Evolutionary conservation across 2,888 invertebrate species (phyloP), one percentile per base, ranked within the genome.

Genomic region (Dugesia japonica): DNA sequence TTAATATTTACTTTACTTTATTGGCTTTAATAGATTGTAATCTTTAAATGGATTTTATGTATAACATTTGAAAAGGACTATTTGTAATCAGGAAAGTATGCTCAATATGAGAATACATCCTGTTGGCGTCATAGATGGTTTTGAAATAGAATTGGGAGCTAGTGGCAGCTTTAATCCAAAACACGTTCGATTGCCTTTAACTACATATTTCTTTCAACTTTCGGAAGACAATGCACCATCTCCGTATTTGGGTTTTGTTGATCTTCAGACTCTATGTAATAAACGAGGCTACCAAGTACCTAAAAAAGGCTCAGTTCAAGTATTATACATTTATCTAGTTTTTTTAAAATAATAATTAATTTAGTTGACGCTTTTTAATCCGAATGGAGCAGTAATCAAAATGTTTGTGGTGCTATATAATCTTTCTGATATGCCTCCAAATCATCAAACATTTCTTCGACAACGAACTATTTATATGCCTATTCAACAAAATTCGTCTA

Each of bases 361-460:
- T 4, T 77, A 83, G 76, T 75, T 76, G 81, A 95, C 95, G 0
- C 88, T 97, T 74, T 90, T 94, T 86, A 97, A 97, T 88, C 95
- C 95, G 0, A 89, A 93, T 86, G 92, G 93, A 80, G 94, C 94
- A 0, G 92, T 95, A 78, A 93, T 95, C 71, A 87, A 87, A 86
- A 94, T 97, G 92, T 97, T 95, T 87, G 92, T 95, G 79, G 91
- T 95, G 80, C 89, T 91, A 82, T 95, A 95, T 86, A 92, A 94
- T 86, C 89, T 95, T 83, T 88, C 89, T 20, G 90, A 91, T 83
- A 97, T 97, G 95, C 95, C 95, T 79, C 87, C 91, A 73, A 88
- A 90, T 86, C 91, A 92, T 81, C 89, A 92, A 82, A 97, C 95
- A 33, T 95, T 97, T 87, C 89, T 97, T 80, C 88, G 95, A 4